Evolutionary conservation across 2,113 vertebrate genomes (phyloP).

Genomic region (Salvelinus namaycush): DNA sequence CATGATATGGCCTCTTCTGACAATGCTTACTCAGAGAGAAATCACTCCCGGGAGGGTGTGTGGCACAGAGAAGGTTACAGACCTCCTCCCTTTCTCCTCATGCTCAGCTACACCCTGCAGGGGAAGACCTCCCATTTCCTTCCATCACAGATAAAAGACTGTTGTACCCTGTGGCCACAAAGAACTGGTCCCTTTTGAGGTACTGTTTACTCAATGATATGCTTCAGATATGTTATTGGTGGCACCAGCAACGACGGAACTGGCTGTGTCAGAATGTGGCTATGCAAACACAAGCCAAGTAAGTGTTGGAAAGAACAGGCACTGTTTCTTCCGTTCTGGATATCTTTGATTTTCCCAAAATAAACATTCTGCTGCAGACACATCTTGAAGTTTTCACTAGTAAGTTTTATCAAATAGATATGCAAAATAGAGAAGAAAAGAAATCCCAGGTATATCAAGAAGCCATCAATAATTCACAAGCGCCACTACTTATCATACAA

Average conservation of each 20-base stretch:
- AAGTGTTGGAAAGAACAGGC: not conserved
- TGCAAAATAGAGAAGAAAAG: too few relatives aligned
- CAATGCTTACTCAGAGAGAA: not conserved
- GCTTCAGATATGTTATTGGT: slow-evolving; percentile 6
- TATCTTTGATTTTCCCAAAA: not conserved
- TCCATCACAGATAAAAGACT: not conserved
- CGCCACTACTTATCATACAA: not conserved
- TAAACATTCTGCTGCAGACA: not conserved
- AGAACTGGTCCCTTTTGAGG: too few relatives aligned
- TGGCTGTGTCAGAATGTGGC: not conserved
- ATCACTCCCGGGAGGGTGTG: not conserved
- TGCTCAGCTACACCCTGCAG: slow-evolving; percentile 4
- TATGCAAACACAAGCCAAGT: not conserved
- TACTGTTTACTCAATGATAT: not conserved
- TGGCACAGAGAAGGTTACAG: not conserved
- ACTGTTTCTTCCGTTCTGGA: not conserved
- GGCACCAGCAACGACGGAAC: not conserved
- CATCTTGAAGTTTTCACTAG: too few relatives aligned
- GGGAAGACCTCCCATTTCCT: slow-evolving; percentile 46
- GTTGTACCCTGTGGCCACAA: not conserved
- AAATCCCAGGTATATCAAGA: too few relatives aligned
- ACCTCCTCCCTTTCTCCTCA: slow-evolving; percentile 39
- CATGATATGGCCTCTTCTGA: not conserved
- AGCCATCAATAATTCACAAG: too few relatives aligned
- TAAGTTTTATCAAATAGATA: too few relatives aligned